A percentile compares a stretch with the other conserved stretches of the same genome.
Evolutionary conservation across 1,140 invertebrate genomes (phyloP).

Genomic region (Zaprionus africanus): DNA sequence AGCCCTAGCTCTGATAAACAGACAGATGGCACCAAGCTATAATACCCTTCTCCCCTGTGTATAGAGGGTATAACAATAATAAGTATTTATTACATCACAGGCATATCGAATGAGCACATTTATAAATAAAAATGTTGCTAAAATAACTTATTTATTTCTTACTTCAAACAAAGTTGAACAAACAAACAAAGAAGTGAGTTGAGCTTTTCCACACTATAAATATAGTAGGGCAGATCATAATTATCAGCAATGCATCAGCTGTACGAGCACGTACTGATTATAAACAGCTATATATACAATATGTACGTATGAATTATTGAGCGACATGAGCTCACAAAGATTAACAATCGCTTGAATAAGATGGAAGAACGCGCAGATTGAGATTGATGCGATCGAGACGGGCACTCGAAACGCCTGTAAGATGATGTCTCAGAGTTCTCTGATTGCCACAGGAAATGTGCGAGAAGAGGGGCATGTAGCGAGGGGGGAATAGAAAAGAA

Average conservation of each 20-base stretch:
- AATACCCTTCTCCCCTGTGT: no score
- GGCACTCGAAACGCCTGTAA: constrained; percentile 14
- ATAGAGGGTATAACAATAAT: no score
- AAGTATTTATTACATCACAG: no score
- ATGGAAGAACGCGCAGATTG: not conserved
- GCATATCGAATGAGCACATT: no score
- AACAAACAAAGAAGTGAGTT: not conserved
- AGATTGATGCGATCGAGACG: not conserved
- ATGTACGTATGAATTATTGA: not conserved
- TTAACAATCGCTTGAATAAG: constrained; percentile 1
- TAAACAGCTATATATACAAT: not conserved
- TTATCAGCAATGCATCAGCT: not conserved
- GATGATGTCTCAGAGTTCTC: constrained; percentile 15
- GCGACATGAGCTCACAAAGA: not conserved
- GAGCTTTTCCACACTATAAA: not conserved
- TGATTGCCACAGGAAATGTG: constrained; percentile 24
- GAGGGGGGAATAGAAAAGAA: constrained; percentile 3
- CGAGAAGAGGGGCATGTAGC: not conserved
- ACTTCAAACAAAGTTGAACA: not conserved
- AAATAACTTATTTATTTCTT: no score
- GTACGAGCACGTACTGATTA: not conserved
- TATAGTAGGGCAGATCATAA: not conserved
- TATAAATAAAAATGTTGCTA: no score
- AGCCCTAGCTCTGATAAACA: no score
- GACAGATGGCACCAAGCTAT: no score